Conservation (phyloP, 2,113 vertebrate species). For the Antechinus stuartii region DNA sequence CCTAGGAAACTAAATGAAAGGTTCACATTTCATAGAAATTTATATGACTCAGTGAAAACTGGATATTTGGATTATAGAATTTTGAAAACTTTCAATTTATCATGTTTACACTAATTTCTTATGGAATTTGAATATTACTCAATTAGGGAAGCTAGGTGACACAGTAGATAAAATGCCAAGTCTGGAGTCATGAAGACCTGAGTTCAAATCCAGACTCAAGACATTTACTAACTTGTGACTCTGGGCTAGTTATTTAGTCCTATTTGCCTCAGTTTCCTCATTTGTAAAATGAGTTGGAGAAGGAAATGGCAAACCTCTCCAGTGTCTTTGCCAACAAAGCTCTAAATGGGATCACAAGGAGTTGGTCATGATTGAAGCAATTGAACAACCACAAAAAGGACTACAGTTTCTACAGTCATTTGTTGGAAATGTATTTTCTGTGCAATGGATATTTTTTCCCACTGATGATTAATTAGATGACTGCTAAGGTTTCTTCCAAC, state of each 20-base stretch:
- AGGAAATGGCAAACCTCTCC: background rate
- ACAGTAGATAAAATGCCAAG: background rate
- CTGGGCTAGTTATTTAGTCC: background rate
- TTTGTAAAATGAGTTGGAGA: background rate
- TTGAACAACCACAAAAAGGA: background rate
- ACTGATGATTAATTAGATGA: background rate
- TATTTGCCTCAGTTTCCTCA: background rate
- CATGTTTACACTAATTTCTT: slow-evolving; percentile 65
- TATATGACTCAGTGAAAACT: slow-evolving; percentile 49
- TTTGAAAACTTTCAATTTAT: slow-evolving; percentile 54
- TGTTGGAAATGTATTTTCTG: background rate
- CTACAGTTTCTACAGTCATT: background rate
- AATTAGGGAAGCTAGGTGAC: background rate
- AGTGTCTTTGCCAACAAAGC: background rate
- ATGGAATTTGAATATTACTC: background rate
- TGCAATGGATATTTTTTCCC: background rate
- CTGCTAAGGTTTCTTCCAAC: background rate
- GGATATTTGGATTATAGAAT: slow-evolving; percentile 54
- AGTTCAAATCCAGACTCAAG: background rate
- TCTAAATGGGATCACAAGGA: background rate
- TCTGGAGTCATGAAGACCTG: background rate
- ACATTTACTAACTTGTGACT: background rate
- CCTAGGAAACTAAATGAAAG: slow-evolving; percentile 32
- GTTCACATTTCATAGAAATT: slow-evolving; percentile 19
- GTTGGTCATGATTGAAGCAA: background rate